These are phyloP conservation scores for Engraulis encrasicolus DNA, from an alignment of 2,113 vertebrate genomes.

Conservation along the genomic window DNA sequence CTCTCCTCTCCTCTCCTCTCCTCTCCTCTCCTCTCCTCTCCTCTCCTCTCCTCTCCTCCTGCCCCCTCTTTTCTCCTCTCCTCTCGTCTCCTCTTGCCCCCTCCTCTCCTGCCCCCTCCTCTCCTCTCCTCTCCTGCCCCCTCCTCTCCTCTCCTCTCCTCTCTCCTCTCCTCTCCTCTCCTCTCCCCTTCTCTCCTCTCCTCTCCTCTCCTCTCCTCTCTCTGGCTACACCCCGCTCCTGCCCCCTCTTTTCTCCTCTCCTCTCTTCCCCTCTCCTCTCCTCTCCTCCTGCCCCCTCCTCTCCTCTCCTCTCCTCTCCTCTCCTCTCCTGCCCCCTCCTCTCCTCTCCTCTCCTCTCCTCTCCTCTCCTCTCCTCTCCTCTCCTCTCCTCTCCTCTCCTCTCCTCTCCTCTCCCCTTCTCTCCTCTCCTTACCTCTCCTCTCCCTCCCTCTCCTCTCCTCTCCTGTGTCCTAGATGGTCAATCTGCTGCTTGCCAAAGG, in stretches of 20 bases:
- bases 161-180: slow-evolving; percentile 50
- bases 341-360: no score
- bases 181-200: slow-evolving; percentile 54
- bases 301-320: no score
- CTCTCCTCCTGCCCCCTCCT: no score
- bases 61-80: slow-evolving; percentile 52
- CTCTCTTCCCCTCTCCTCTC: no score
- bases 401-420: no score
- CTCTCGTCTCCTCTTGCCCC: neutral
- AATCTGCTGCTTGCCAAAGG: slow-evolving; percentile 91
- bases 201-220: neutral
- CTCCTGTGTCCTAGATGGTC: slow-evolving; percentile 86
- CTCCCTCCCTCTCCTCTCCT: neutral
- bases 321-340: no score
- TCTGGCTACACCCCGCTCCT: no score
- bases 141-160: slow-evolving; percentile 30
- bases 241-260: no score
- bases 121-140: slow-evolving; percentile 43
- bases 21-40: neutral
- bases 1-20: neutral
- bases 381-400: no score
- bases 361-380: no score
- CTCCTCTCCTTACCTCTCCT: no score
- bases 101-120: slow-evolving; percentile 54
- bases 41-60: neutral